These are phyloP conservation scores for Pelagia noctiluca DNA, from an alignment of 30 jellyfish, hydroid and myxozoan species.

Conservation along the genomic window DNA sequence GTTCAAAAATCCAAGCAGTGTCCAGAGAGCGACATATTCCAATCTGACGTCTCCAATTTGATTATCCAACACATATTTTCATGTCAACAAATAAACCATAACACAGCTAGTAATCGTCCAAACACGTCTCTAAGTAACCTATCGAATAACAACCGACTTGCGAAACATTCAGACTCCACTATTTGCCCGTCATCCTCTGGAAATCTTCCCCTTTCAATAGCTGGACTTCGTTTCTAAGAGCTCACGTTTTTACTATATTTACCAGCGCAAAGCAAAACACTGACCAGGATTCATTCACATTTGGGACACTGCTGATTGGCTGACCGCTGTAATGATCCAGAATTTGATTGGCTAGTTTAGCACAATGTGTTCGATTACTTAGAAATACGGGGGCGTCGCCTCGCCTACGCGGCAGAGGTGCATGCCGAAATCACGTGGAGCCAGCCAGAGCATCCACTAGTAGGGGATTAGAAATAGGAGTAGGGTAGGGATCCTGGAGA, in stretches of 20 bases:
- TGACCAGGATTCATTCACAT: slow-evolving; percentile 54
- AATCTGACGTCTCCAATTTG: not conserved
- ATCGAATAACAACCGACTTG: not conserved
- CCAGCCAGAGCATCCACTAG: not conserved
- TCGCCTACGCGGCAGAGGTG: slow-evolving; percentile 50
- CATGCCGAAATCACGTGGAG: slow-evolving; percentile 77
- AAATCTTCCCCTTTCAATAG: not conserved
- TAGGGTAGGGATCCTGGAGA: not conserved
- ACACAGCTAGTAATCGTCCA: not conserved
- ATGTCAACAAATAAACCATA: no score
- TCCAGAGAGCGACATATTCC: not conserved
- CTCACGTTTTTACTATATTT: slow-evolving; percentile 54
- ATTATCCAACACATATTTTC: no score
- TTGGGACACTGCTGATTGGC: slow-evolving; percentile 56
- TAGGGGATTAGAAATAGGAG: not conserved
- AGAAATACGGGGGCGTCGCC: slow-evolving; percentile 3
- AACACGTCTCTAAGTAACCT: not conserved
- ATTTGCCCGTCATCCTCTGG: not conserved
- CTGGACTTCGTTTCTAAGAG: slow-evolving; percentile 1
- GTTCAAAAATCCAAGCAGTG: not conserved
- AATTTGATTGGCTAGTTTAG: slow-evolving; percentile 49
- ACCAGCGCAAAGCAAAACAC: slow-evolving; percentile 40
- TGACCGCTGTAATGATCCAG: not conserved
- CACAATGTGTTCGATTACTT: not conserved
- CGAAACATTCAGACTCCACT: not conserved